A percentile compares a stretch with the other conserved stretches of the same genome.
phyloP scores from a whole-genome alignment of 2,113 vertebrate genomes.

The Corythornis madagascariensis region DNA sequence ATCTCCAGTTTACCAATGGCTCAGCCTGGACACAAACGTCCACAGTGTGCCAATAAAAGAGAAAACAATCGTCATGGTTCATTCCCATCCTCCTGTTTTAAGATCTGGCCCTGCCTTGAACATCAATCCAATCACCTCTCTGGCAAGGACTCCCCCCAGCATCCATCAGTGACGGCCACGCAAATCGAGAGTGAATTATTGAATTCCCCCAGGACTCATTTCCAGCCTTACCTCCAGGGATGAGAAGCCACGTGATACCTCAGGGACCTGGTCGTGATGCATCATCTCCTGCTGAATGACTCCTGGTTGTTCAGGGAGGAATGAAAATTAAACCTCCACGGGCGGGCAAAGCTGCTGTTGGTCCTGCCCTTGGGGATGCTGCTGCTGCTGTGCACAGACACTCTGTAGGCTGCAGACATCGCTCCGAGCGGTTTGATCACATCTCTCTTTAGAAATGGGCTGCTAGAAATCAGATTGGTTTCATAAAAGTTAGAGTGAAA shows the following conservation, averaged over 20 bases:
- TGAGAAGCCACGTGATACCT: neutral
- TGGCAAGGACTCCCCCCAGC: neutral
- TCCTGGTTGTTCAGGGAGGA: neutral
- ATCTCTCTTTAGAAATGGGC: neutral
- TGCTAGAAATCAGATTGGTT: neutral
- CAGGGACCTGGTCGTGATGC: neutral
- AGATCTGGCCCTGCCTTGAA: neutral
- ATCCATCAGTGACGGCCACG: accelerated
- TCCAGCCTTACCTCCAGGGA: neutral
- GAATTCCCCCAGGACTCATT: neutral
- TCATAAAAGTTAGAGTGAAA: neutral
- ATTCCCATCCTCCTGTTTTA: neutral
- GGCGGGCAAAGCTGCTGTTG: accelerated
- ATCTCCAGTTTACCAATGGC: accelerated
- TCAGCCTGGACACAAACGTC: neutral
- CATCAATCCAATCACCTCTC: neutral
- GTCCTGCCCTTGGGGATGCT: neutral
- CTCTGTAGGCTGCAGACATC: neutral
- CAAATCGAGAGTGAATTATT: neutral
- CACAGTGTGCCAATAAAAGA: neutral
- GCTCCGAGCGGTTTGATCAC: accelerated
- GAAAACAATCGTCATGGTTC: neutral
- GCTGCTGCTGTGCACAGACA: neutral
- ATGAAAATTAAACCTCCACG: neutral
- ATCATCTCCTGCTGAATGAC: neutral